Conservation (phyloP, 1,140 invertebrate genomes). For the Diabrotica undecimpunctata region DNA sequence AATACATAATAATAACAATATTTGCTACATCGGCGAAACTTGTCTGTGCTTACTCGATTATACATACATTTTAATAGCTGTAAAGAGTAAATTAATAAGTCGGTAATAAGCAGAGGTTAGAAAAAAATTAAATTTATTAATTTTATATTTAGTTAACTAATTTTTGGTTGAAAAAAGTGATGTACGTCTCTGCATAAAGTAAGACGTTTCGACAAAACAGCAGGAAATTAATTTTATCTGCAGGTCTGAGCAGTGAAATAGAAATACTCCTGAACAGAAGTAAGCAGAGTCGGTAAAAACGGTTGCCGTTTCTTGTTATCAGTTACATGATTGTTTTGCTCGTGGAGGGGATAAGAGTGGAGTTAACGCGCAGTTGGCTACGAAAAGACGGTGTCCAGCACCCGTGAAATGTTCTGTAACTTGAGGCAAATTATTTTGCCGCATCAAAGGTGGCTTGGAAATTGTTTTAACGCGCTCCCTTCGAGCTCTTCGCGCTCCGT, state of each 20-base stretch:
- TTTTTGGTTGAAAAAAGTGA: too few relatives aligned
- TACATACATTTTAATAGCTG: too few relatives aligned
- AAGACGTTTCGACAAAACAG: background rate
- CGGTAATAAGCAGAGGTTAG: too few relatives aligned
- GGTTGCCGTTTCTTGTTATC: constrained; percentile 29
- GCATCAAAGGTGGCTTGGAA: constrained; percentile 41
- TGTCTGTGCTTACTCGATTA: too few relatives aligned
- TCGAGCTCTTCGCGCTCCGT: constrained; percentile 29
- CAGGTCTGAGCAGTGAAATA: background rate
- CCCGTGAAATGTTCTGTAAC: constrained; percentile 41
- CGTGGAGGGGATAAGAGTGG: background rate
- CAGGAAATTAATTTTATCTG: constrained; percentile 22
- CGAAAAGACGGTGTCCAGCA: constrained; percentile 33
- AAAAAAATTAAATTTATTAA: too few relatives aligned
- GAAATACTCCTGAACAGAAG: background rate
- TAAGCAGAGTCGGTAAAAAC: constrained; percentile 12
- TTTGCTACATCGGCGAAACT: too few relatives aligned
- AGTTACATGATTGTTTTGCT: constrained; percentile 21
- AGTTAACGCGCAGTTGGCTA: constrained; percentile 34
- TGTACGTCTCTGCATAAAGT: background rate
- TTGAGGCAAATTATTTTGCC: constrained; percentile 42
- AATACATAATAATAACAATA: too few relatives aligned
- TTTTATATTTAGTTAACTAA: too few relatives aligned
- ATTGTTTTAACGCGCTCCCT: constrained; percentile 40
- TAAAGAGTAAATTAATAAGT: too few relatives aligned